Conservation (phyloP, 1,140 invertebrate genomes). For the Drosophila lacteicornis region DNA sequence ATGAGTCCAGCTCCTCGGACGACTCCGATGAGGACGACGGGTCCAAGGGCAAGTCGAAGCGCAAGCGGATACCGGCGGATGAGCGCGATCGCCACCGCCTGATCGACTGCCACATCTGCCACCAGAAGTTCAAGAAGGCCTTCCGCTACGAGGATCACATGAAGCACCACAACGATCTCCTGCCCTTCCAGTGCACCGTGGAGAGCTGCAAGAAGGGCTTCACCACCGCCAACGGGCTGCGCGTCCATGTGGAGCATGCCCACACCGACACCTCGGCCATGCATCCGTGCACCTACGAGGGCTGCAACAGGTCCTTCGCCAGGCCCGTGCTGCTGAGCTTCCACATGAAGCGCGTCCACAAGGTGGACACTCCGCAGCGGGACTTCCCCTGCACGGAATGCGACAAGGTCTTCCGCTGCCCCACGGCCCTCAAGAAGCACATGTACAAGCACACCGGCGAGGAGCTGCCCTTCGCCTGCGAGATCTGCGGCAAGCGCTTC, state of each 20-base stretch:
- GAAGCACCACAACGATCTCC: constrained; percentile 78
- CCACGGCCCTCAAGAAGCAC: constrained; percentile 85
- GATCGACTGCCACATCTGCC: constrained; percentile 81
- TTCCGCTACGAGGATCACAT: constrained; percentile 79
- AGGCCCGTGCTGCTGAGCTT: constrained; percentile 71
- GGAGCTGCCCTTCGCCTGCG: constrained; percentile 86
- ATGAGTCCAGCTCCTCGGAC: constrained; percentile 49
- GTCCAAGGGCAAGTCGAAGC: constrained; percentile 56
- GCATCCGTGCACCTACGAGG: constrained; percentile 70
- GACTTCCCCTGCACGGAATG: constrained; percentile 76
- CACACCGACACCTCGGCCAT: constrained; percentile 75
- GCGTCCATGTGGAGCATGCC: constrained; percentile 76
- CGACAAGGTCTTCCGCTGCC: constrained; percentile 81
- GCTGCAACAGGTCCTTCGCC: constrained; percentile 73
- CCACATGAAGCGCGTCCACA: constrained; percentile 80
- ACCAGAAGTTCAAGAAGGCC: constrained; percentile 80
- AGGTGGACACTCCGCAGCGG: constrained; percentile 60
- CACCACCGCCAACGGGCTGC: constrained; percentile 73
- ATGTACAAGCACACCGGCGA: constrained; percentile 86
- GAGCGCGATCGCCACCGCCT: constrained; percentile 64
- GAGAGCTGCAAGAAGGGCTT: constrained; percentile 77
- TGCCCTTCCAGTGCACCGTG: constrained; percentile 78
- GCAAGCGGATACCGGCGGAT: constrained; percentile 61
- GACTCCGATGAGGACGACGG: constrained; percentile 47
- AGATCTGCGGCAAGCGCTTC: constrained; percentile 86